Evolutionary conservation across 2,888 invertebrate species (phyloP), one percentile per base, ranked within the genome.

Genomic region (Agonopterix arenella): DNA sequence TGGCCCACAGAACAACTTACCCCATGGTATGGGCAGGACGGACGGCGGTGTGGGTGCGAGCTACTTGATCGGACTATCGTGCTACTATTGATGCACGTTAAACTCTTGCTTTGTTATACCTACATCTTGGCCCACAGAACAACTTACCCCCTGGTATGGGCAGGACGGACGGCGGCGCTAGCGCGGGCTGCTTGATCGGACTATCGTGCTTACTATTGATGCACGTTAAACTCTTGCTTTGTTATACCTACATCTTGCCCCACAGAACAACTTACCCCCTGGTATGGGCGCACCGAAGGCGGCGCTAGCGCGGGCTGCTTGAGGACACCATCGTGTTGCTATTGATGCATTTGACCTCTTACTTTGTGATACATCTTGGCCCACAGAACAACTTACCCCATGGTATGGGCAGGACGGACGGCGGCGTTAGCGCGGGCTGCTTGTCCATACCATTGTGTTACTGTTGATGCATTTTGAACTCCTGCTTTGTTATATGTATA

Each of bases 221-320:
- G 94, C 81, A 92, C 93, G 71, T 95, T 95, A 91, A 95, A 94
- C 86, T 96, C 96, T 92, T 97, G 96, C 96, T 7, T 8, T 41
- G 11, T n/a, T n/a, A n/a, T n/a, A n/a, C n/a, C 94, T 93, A 90
- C 93, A 83, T 96, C 96, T 92, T 97, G 96, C 96, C 2, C 8
- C 36, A n/a, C 42, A 3, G 11, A 10, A 8, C 36, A 41, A 4
- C 7, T 8, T 10, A 84, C 84, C 84, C 59, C 80, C 70, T 59
- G 77, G 66, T 57, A 83, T 71, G 46, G 82, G 78, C 50, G 66
- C 48, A 73, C 76, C 47, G 73, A 66, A 62, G 90, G 90, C 18
- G 91, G 78, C 67, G 90, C 71, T 90, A 92, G 73, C 74, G 92
- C 83, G 65, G 93, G 88, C 91, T 93, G 88, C 91, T 93, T 89